Evolutionary conservation across 1,140 invertebrate genomes (phyloP), one percentile per base, ranked within the genome.

Genomic region (Lepidurus arcticus): DNA sequence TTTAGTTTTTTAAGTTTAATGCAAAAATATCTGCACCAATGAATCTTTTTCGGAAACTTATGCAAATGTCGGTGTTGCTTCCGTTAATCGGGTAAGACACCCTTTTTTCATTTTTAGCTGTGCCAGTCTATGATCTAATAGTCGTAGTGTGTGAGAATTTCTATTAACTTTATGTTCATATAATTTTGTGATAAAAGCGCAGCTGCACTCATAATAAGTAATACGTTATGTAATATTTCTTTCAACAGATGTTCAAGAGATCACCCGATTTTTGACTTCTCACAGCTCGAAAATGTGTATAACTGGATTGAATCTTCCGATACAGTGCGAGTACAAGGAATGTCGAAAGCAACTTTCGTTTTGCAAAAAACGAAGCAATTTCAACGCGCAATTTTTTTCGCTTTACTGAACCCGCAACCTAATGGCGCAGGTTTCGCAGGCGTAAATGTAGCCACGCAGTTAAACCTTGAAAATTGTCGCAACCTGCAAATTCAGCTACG

Each of bases 361-460:
- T 80, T 91, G 34, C 88, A 90, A 82, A 90, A 89, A 81, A 88
- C 87, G 6, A 83, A 86, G 80, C 78, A 85, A 43, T 90, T 89
- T 79, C 89, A 90, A 83, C 83, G 88, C 81, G 90, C 88, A 0
- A 84, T 92, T 81, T 88, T 92, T 78, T 92, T 92, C 80, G 88
- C 88, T 5, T 81, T 91, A 16, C 82, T 92, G 7, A 91, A 91
- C 82, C 90, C 91, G 7, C 90, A 91, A 83, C 85, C 87, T 9
- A 91, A 91, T 80, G 90, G 90, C 1, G 91, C 91, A 44, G 89
- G 90, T 7, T 91, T 92, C 83, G 90, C 90, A 65, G 90, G 90
- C 10, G 85, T 90, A 75, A 83, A 87, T 47, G 88, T 84, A 1
- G 76, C 82, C 7, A 85, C 85, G 6, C 74, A 84, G 34, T 82